Conservation (phyloP, 2,888 invertebrate genomes). For the Acleris holmiana region DNA sequence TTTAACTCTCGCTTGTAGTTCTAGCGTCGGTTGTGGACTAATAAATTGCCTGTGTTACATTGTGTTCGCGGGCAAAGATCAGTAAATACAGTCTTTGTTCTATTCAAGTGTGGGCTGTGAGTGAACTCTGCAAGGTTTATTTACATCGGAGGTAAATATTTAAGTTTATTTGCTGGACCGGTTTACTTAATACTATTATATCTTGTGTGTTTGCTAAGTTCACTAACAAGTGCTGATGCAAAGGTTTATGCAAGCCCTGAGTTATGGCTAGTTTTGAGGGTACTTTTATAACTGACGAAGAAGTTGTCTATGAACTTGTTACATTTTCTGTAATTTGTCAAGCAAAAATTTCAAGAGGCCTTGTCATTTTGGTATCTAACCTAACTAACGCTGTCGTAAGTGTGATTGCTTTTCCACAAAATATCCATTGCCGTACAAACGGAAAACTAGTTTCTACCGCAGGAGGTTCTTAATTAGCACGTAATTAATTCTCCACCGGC, state of each 20-base stretch:
- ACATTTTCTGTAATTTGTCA: too few relatives aligned
- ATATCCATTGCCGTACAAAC: conserved; percentile 44
- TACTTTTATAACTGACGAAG: too few relatives aligned
- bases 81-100: conserved; percentile 56
- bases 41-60: conserved; percentile 49
- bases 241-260: not conserved
- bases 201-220: conserved; percentile 30
- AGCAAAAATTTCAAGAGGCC: not conserved
- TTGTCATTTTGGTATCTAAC: not conserved
- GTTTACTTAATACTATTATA: conserved; percentile 35
- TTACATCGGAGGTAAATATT: conserved; percentile 49
- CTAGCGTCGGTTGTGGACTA: conserved; percentile 51
- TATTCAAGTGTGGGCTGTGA: conserved; percentile 55
- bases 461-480: conserved; percentile 61
- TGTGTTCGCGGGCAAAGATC: conserved; percentile 43
- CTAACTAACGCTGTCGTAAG: not conserved
- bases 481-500: conserved; percentile 54
- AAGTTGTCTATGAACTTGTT: too few relatives aligned
- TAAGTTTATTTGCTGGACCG: conserved; percentile 39
- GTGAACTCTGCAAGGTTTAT: conserved; percentile 54
- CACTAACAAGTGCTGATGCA: too few relatives aligned
- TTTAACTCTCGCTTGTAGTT: conserved; percentile 39
- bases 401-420: conserved; percentile 38
- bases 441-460: conserved; percentile 43
- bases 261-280: too few relatives aligned